These are phyloP conservation scores for Quadroppia sp. DNA, from an alignment of 2,888 invertebrate genomes.

Conservation along the genomic window DNA sequence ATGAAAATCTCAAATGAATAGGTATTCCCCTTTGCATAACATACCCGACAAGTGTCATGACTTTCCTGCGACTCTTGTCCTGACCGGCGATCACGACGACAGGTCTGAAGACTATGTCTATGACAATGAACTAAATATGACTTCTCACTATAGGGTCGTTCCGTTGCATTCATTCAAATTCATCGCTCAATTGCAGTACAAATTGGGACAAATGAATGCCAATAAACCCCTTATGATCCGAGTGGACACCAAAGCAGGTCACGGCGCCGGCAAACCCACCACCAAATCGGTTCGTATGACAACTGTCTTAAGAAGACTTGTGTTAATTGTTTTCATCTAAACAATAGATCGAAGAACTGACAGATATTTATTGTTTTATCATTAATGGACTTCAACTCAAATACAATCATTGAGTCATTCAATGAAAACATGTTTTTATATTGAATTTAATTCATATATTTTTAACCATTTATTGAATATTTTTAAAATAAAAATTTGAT, in stretches of 20 bases:
- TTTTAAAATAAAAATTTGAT: no score
- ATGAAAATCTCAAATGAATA: constrained; percentile 47
- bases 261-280: constrained; percentile 95
- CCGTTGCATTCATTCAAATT: constrained; percentile 95
- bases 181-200: constrained; percentile 81
- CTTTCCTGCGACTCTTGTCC: constrained; percentile 84
- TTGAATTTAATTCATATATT: no score
- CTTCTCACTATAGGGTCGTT: constrained; percentile 84
- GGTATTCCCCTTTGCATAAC: constrained; percentile 89
- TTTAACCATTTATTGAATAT: no score
- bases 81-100: constrained; percentile 94
- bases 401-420: no score
- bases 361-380: constrained; percentile 82
- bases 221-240: constrained; percentile 79
- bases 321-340: constrained; percentile 49
- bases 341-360: constrained; percentile 80
- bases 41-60: constrained; percentile 56
- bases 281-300: constrained; percentile 69
- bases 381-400: constrained; percentile 66
- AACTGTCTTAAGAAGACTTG: constrained; percentile 41
- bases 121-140: no score
- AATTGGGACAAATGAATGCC: constrained; percentile 59
- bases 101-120: no score
- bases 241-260: constrained; percentile 93
- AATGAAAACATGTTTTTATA: no score